Evolutionary conservation across 2,797 vertebrate species (phyloP), one percentile per base, ranked within the genome.

Genomic region (Pteropus rufus): DNA sequence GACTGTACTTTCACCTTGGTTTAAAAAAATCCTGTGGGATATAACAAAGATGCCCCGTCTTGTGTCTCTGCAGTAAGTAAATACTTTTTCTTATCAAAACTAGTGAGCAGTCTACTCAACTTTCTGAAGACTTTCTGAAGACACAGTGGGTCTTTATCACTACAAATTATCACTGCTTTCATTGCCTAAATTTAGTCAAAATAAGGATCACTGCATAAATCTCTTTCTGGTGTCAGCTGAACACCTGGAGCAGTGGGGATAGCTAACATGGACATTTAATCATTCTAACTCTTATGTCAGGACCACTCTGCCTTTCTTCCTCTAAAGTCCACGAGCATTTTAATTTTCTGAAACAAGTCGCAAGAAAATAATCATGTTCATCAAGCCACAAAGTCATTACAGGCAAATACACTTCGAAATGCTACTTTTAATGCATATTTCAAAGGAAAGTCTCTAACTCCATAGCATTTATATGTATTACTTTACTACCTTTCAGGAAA

Each of bases 381-480:
- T 69, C 34, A 79, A 86, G 36, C 34, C 11, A 76, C 24, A 94
- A 0, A 79, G 5, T 65, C 14, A 83, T 69, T 77, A 46, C 1
- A 76, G 77, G 36, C 39, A 96, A 76, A 91, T 60, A 73, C 11
- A 65, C 34, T 75, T 52, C 85, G 77, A 75, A 56, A 76, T 41
- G 62, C 46, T 26, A 92, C 36, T 81, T 93, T 81, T 60, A 92
- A 89, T 92, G 77, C n/a, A 7, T 70, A 77, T 73, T 95, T 89
- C 64, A 89, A 77, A 88, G 41, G 0, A 23, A 58, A 31, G 5
- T 67, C 31, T 65, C 67, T 34, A 95, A 80, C 34, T 80, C 26
- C 10, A 24, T 4, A 75, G 67, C 65, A 73, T 26, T 83, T 80
- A 19, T 18, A 72, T n/a, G n/a, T 65, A 72, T 67, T 90, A 76